Conservation (phyloP, 1,140 invertebrate species). For the Drosophila ohnishii region DNA sequence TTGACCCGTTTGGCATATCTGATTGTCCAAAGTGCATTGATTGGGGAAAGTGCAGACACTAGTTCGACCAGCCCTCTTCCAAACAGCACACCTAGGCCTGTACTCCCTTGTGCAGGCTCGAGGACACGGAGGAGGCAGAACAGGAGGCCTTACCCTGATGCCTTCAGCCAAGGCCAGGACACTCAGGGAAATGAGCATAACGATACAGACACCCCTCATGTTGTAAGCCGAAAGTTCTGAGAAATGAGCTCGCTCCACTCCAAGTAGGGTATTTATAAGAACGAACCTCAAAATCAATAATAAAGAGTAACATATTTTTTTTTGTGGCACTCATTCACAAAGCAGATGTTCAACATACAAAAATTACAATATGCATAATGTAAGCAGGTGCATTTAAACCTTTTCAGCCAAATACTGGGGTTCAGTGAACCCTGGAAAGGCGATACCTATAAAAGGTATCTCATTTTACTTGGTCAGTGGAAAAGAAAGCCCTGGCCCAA, state of each 20-base stretch:
- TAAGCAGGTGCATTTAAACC: constrained; percentile 18
- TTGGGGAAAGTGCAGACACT: constrained; percentile 38
- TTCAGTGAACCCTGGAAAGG: constrained; percentile 35
- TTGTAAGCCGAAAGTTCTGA: background rate
- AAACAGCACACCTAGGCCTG: constrained; percentile 29
- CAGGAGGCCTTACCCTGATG: background rate
- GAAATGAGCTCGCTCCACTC: background rate
- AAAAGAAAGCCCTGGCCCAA: constrained; percentile 47
- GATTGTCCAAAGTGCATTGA: constrained; percentile 15
- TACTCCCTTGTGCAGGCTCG: constrained; percentile 14
- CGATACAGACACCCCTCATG: constrained; percentile 22
- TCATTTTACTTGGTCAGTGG: constrained; percentile 23
- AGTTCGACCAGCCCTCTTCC: background rate
- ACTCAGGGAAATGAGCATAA: constrained; percentile 25
- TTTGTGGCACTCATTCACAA: background rate
- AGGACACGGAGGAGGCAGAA: constrained; percentile 12
- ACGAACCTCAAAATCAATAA: background rate
- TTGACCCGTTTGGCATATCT: constrained; percentile 16
- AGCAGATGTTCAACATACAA: constrained; percentile 19
- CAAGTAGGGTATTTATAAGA: constrained; percentile 27
- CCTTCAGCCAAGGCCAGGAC: constrained; percentile 14
- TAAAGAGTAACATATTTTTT: background rate
- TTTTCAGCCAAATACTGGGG: constrained; percentile 2
- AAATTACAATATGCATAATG: background rate
- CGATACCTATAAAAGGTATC: constrained; percentile 47